Evolutionary conservation across 2,797 vertebrate genomes (phyloP), one percentile per base, ranked within the genome.

Genomic region (Alauda arvensis): DNA sequence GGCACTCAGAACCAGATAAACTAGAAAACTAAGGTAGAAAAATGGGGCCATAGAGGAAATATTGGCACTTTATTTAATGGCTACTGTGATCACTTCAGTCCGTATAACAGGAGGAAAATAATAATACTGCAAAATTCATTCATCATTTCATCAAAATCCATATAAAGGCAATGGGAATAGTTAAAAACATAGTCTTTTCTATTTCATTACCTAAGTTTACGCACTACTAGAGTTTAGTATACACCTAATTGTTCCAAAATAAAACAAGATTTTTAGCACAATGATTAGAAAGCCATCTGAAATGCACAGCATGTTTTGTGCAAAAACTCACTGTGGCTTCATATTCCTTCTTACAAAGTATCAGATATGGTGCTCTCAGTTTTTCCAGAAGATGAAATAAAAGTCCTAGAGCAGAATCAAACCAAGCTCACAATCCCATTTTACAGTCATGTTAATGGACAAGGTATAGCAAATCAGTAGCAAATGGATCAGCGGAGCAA

Each of bases 331-430:
- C 6, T 45, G 2, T 67, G n/a, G 67, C 26, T 82, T 85, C 46
- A 21, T 16, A 55, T 60, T 79, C 74, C 87, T 18, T 34, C 51
- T 39, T 14, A 66, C n/a, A 63, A 87, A 87, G 67, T 53, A 74
- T 61, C 37, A 60, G 23, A 37, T 56, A 48, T 0, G 3, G 18
- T 45, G 20, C 51, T 65, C 12, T 61, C 13, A 8, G 1, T 55
- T 70, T 83, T 87, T 79, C 48, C 34, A 62, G 53, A 66, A 65
- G 31, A 65, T 92, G 59, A 91, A 90, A 85, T 88, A 83, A 84
- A 67, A 83, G 72, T 77, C 56, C 48, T 84, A 77, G 25, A 90
- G 26, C 72, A 94, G 76, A 84, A 55, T 63, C 79, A 76, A 42
- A 83, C 42, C 3, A 4, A 87, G 65, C 29, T 69, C 46, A 52